Conservation (phyloP, 2,113 vertebrate genomes). For the Euleptes europaea region DNA sequence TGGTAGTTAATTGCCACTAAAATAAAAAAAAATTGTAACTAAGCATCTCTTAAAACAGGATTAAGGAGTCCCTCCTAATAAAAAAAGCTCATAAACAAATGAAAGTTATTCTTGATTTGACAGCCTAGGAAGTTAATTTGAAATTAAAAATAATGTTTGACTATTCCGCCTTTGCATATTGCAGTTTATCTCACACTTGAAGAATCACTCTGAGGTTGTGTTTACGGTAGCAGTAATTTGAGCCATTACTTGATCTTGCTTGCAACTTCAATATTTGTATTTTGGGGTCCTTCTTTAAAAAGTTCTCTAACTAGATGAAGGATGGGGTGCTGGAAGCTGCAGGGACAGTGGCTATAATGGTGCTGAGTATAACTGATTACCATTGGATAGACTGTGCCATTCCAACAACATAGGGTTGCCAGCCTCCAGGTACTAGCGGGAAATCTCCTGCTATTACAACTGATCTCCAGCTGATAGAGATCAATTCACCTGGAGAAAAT, state of each 20-base stretch:
- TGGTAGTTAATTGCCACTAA: slow-evolving; percentile 29
- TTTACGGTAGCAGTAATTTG: background rate
- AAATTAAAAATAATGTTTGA: background rate
- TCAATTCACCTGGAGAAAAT: too few relatives aligned
- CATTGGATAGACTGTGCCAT: background rate
- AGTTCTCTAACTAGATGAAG: background rate
- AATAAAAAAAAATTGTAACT: slow-evolving; percentile 33
- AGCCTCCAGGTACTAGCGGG: too few relatives aligned
- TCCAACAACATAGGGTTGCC: background rate
- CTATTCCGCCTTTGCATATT: background rate
- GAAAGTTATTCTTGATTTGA: background rate
- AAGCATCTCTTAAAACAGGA: slow-evolving; percentile 27
- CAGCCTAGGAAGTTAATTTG: background rate
- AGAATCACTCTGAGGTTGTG: background rate
- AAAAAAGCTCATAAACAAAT: background rate
- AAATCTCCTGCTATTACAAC: too few relatives aligned
- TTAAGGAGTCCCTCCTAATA: background rate
- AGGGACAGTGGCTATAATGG: background rate
- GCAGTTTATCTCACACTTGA: background rate
- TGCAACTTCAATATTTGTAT: background rate
- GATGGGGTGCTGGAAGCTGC: background rate
- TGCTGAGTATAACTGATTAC: background rate
- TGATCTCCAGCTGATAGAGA: too few relatives aligned
- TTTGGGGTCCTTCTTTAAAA: background rate
- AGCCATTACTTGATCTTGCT: slow-evolving; percentile 1